Base-by-base conservation (phyloP, 1,140 invertebrate genomes). In the Trigoniulus corallinus region DNA sequence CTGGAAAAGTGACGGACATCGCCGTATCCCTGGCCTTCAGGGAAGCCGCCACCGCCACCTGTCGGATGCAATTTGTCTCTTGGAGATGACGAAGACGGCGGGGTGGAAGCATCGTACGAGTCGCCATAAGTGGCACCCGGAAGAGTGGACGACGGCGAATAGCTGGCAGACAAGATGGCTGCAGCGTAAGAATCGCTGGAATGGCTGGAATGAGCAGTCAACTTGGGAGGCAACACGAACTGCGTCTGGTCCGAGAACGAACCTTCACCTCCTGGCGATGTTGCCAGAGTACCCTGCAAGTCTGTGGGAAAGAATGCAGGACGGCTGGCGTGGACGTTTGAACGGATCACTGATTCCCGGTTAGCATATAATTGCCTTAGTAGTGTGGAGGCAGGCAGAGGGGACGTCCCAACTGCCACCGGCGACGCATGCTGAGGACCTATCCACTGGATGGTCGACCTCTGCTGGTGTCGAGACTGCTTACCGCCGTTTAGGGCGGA, bases 381-480 rank as follows among this genome's bases (percentile, higher is more conserved):
- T 2, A 94, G 72, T 0, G 87, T 85, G 0, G 89, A 88, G 0
- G 89, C 87, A 1, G 88, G 77, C 13, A 80, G 64, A 1, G 71
- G 68, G 12, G 56, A 77, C 61, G 39, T 71, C 62, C 41, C 7
- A 34, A 15, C 7, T 7, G 79, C 67, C 49, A 53, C 54, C 10
- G 53, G 53, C 25, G 65, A 56, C 72, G 73, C 34, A 74, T 57
- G 43, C 37, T 57, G 54, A 0, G 81, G 77, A 0, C 88, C 88
- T 51, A 91, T 88, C 88, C 88, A 94, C 59, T 94, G 88, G 53
- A 93, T 94, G 1, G 88, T 88, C 15, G 84, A 88, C 54, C 84
- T 78, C 56, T 67, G 64, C 48, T 56, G 53, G 39, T 20, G 34
- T 40, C 22, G 49, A 29, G 48, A 29, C 27, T 3, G 50, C 26